phyloP scores from a whole-genome alignment of 1,140 invertebrate species.

The Drosophila leontia region DNA sequence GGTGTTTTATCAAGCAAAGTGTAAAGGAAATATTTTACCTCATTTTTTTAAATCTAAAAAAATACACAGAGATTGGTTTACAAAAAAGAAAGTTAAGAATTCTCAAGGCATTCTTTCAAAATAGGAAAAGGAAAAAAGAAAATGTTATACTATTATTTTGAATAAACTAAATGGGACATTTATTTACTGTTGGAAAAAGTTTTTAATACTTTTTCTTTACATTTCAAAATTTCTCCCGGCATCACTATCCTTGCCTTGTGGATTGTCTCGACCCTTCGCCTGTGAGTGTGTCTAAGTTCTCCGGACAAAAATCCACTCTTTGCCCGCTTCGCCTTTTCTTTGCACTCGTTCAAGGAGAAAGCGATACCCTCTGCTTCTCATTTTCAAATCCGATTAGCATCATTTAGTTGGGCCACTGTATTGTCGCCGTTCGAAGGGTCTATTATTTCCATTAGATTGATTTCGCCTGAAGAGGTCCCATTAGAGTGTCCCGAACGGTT shows the following conservation, averaged over 20 bases:
- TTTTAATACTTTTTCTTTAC: no score
- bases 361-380: conserved; percentile 57
- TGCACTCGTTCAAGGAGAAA: conserved; percentile 47
- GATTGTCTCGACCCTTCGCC: conserved; percentile 27
- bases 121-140: no score
- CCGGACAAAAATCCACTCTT: conserved; percentile 30
- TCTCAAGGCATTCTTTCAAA: background rate
- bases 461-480: conserved; percentile 44
- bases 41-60: background rate
- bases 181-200: no score
- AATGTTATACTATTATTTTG: no score
- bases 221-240: background rate
- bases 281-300: conserved; percentile 7
- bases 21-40: background rate
- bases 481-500: conserved; percentile 40
- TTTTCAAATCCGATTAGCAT: conserved; percentile 83
- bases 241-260: conserved; percentile 28
- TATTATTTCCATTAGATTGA: conserved; percentile 77
- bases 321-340: conserved; percentile 43
- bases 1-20: background rate
- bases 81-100: no score
- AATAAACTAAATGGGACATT: no score
- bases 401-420: conserved; percentile 66
- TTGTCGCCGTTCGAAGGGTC: conserved; percentile 56
- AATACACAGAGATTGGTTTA: background rate